A percentile compares a stretch with the other conserved stretches of the same genome.
Evolutionary conservation across 2,888 invertebrate genomes (phyloP).

Genomic region (Sarcophaga caerulescens): DNA sequence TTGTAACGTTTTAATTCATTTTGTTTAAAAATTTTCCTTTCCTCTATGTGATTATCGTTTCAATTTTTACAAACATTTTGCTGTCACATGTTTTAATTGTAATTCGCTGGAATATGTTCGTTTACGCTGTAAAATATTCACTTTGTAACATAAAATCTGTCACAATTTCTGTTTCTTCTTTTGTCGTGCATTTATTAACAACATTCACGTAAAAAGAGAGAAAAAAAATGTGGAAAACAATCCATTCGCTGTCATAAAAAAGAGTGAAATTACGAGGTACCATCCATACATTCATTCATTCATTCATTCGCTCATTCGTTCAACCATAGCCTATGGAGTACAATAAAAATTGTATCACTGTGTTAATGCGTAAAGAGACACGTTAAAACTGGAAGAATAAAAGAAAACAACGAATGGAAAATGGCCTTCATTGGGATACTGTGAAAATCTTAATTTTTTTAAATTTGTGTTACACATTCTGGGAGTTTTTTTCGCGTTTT

Average conservation of each 20-base stretch:
- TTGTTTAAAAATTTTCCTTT: too few species aligned
- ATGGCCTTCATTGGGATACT: conserved; percentile 13
- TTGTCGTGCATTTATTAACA: not conserved
- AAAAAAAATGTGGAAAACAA: not conserved
- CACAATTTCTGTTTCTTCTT: not conserved
- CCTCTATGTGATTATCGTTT: too few species aligned
- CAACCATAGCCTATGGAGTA: not conserved
- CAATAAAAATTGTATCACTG: conserved; percentile 22
- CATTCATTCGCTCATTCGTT: not conserved
- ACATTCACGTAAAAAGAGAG: not conserved
- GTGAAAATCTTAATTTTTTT: conserved; percentile 9
- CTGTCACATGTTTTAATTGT: not conserved
- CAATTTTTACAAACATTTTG: too few species aligned
- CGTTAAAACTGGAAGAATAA: not conserved
- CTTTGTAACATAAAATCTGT: not conserved
- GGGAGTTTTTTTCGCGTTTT: not conserved
- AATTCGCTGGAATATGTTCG: not conserved
- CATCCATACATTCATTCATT: not conserved
- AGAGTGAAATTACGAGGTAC: not conserved
- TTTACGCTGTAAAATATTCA: not conserved
- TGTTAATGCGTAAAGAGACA: conserved; percentile 30
- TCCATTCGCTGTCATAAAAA: not conserved
- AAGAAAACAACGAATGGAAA: not conserved
- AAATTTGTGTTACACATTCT: conserved; percentile 18
- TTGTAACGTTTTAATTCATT: too few species aligned